These are phyloP conservation scores for Tribolium freemani DNA, from an alignment of 2,888 invertebrate species.

Conservation along the genomic window DNA sequence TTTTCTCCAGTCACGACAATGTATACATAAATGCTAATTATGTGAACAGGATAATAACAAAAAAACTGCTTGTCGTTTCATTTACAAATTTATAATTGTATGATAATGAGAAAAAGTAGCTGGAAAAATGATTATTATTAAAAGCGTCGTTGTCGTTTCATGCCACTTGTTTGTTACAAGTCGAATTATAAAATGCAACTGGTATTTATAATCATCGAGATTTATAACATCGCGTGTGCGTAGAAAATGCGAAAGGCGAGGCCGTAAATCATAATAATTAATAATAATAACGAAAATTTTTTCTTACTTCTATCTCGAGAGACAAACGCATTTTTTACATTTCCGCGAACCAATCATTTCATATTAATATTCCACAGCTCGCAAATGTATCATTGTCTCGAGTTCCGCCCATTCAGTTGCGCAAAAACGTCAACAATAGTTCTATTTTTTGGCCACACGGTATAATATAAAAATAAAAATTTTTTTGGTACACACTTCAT, in stretches of 20 bases:
- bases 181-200: not conserved
- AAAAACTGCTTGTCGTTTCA: not conserved
- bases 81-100: not conserved
- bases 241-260: conserved; percentile 2
- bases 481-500: too few species aligned
- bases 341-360: too few species aligned
- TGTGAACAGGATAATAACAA: not conserved
- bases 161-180: too few species aligned
- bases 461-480: too few species aligned
- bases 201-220: not conserved
- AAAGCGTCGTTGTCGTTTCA: too few species aligned
- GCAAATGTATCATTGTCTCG: too few species aligned
- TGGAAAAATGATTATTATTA: not conserved
- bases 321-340: too few species aligned
- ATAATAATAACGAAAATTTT: conserved; percentile 1
- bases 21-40: not conserved
- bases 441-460: too few species aligned
- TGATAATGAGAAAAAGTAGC: not conserved
- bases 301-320: not conserved
- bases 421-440: too few species aligned
- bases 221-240: conserved; percentile 10
- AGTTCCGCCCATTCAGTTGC: too few species aligned
- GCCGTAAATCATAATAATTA: conserved; percentile 8
- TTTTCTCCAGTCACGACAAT: not conserved
- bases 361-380: too few species aligned